Base-by-base conservation (phyloP, 2,113 vertebrate genomes). In the Aptenodytes forsteri region DNA sequence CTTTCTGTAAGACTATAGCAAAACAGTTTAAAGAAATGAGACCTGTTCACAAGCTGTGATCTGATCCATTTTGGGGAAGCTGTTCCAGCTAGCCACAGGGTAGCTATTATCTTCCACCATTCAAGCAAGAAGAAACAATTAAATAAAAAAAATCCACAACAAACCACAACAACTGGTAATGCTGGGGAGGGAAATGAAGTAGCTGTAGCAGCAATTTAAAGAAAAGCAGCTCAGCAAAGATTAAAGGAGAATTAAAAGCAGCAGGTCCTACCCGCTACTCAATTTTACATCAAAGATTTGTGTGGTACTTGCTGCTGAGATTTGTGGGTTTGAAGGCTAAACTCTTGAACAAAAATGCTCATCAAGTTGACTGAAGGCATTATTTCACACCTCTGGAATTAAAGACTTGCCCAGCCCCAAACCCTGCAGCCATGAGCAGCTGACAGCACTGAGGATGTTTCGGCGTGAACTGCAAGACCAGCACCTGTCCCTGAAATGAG, bases 241-340 rank as follows among this genome's bases (percentile, higher is more conserved):
- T 92, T 94, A 92, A 92, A 80, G 79, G 44, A 59, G 13, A 87
- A 92, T 94, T 82, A 91, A 92, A 96, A 95, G 4, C 90, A 83
- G 42, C n/a, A 59, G 62, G 38, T 59, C 46, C 26, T 71, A 40
- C 56, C 15, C 2, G 10, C 32, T 62, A 69, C 12, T 22, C 27
- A 64, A 40, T 84, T 93, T 82, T 82, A 78, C 0, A 0, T 59
- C 18, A 36, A 79, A 77, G 64, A 52, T 81, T 77, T 79, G 16
- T 90, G 82, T 62, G n/a, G n/a, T 54, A 49, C 36, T 83, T 92
- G 67, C 69, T 93, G 34, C 76, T 92, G 65, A 89, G 27, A 40
- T 75, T 29, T 89, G 61, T 84, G 40, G 26, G 36, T 79, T 87
- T 89, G 47, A 92, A 87, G 29, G 52, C 34, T 81, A 71, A 77